Percentiles rank a stretch among this genome's conserved stretches.
Conservation (phyloP, 1,140 invertebrate species). For the Oreohelix idahoensis region DNA sequence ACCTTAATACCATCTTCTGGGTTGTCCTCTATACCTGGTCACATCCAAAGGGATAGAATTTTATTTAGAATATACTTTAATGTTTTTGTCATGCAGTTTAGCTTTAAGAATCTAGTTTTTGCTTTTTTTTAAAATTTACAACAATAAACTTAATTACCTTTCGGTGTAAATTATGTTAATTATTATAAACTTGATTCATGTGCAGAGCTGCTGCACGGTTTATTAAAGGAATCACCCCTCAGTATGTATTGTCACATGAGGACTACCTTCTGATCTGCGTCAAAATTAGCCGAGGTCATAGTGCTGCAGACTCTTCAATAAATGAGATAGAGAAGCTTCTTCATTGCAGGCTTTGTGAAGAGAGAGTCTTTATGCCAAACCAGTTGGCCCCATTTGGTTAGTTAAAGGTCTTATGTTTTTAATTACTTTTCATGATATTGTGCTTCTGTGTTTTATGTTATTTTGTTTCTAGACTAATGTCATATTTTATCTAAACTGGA, state of each 20-base stretch:
- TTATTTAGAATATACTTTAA: too few relatives aligned
- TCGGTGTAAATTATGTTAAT: too few relatives aligned
- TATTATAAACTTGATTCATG: slow-evolving; percentile 18
- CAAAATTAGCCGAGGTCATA: slow-evolving; percentile 60
- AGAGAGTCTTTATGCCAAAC: slow-evolving; percentile 66
- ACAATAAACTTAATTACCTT: too few relatives aligned
- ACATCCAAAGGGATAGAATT: too few relatives aligned
- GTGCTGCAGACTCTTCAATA: slow-evolving; percentile 41
- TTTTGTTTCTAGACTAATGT: too few relatives aligned
- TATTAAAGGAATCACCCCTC: slow-evolving; percentile 70
- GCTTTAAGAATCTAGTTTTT: too few relatives aligned
- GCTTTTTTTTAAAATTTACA: too few relatives aligned
- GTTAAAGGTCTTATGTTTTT: background rate
- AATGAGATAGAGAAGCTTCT: slow-evolving; percentile 57
- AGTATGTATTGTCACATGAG: slow-evolving; percentile 62
- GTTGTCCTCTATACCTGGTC: too few relatives aligned
- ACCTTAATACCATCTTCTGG: too few relatives aligned
- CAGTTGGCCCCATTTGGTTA: slow-evolving; percentile 61
- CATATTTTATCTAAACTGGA: too few relatives aligned
- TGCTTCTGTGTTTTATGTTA: slow-evolving; percentile 7
- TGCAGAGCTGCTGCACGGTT: slow-evolving; percentile 66
- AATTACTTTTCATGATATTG: too few relatives aligned
- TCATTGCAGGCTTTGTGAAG: slow-evolving; percentile 72
- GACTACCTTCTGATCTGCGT: slow-evolving; percentile 66
- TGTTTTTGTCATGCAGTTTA: too few relatives aligned